Percentiles rank a stretch among this genome's conserved stretches.
These are phyloP conservation scores for Xiphias gladius DNA, from an alignment of 2,113 vertebrate genomes.

Conservation along the genomic window DNA sequence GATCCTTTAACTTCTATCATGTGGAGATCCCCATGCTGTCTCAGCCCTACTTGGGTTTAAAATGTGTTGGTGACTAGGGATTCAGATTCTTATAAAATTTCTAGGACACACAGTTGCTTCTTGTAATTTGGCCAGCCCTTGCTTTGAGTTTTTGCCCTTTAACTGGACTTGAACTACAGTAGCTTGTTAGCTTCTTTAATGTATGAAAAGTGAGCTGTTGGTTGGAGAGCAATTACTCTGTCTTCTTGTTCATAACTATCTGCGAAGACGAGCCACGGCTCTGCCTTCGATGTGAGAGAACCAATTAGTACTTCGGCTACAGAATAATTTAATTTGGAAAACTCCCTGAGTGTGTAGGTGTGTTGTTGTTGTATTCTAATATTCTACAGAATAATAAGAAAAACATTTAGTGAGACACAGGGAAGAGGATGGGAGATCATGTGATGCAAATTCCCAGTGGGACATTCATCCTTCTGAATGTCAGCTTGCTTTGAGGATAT, in stretches of 20 bases:
- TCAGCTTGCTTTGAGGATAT: slow-evolving; percentile 44
- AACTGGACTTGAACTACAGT: slow-evolving; percentile 33
- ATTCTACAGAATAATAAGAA: slow-evolving; percentile 17
- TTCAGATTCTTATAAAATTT: slow-evolving; percentile 61
- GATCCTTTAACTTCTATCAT: slow-evolving; percentile 26
- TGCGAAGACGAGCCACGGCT: slow-evolving; percentile 7
- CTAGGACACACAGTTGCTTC: slow-evolving; percentile 46
- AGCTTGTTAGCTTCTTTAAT: slow-evolving; percentile 55
- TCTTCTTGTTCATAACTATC: slow-evolving; percentile 56
- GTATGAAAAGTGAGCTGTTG: slow-evolving; percentile 60
- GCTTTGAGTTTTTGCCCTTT: slow-evolving; percentile 50
- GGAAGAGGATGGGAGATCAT: slow-evolving; percentile 21
- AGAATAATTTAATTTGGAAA: slow-evolving; percentile 50
- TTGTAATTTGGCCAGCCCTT: slow-evolving; percentile 41
- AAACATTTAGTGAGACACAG: slow-evolving; percentile 21
- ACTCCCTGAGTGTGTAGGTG: slow-evolving; percentile 39
- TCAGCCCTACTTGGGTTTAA: slow-evolving; percentile 32
- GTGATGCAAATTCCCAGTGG: slow-evolving; percentile 39
- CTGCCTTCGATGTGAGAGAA: slow-evolving; percentile 45
- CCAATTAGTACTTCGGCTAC: slow-evolving; percentile 56
- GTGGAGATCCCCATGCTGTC: not conserved
- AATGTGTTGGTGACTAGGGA: slow-evolving; percentile 40
- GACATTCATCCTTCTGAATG: slow-evolving; percentile 28
- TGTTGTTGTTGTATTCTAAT: slow-evolving; percentile 19
- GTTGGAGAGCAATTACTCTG: slow-evolving; percentile 61